Evolutionary conservation across 2,113 vertebrate genomes (phyloP), one percentile per base, ranked within the genome.

Genomic region (Rattus rattus): DNA sequence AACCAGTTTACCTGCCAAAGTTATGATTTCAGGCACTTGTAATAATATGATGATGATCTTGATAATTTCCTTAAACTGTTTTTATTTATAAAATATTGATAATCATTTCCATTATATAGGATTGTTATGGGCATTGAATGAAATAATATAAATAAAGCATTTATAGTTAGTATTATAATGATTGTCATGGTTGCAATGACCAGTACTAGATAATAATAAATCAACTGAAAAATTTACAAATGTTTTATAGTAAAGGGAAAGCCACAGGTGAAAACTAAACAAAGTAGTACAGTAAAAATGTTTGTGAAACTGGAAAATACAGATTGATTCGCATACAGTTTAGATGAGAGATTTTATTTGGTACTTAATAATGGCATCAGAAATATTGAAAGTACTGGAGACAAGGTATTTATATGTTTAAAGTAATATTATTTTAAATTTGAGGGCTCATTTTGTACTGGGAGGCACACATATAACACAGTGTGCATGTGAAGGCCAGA

Each of bases 201-300:
- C 24, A 75, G 49, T 9, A 81, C 56, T 91, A 96, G 30, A 65
- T 43, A 16, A n/a, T 67, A 80, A 85, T 89, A 3, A 76, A 76
- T 33, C 65, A 91, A 80, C 30, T 89, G 19, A 89, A 91, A 95
- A 80, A n/a, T 61, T 11, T 43, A 26, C 24, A 77, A 85, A 93
- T 16, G 87, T 59, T 13, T 67, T 79, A 7, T 83, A 12, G 47
- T 80, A 93, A 1, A 49, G 14, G 0, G 61, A 79, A 61, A 39
- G 59, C 16, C 69, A 93, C 39, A 67, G 5, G 3, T 79, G 88
- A 70, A 72, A 91, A 88, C 24, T 65, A 85, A 95, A 39, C 28
- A 90, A 87, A 39, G 13, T 79, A 33, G 30, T 54, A 49, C 20
- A 79, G 30, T 77, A 49, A 49, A 77, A 49, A 49, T 77, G 43